A percentile compares a stretch with the other conserved stretches of the same genome.
Conservation (phyloP, 2,113 vertebrate genomes). For the Bos javanicus region DNA sequence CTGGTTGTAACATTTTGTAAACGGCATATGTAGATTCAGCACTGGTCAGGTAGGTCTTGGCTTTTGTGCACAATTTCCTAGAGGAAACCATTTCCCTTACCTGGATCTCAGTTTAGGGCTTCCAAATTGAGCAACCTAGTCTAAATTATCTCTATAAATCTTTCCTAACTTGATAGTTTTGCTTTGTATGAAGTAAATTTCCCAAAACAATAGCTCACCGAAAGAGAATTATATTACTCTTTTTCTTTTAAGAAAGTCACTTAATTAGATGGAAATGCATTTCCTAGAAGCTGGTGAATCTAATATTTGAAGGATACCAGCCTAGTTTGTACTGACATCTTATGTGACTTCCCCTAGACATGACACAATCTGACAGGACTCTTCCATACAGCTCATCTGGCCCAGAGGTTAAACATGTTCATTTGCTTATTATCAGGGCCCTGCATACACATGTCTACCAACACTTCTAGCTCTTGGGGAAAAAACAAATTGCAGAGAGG, state of each 20-base stretch:
- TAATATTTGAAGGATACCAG: conserved; percentile 39
- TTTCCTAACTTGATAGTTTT: conserved; percentile 28
- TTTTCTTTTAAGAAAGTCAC: conserved; percentile 31
- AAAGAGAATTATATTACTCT: conserved; percentile 37
- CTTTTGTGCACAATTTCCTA: neutral
- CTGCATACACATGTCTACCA: neutral
- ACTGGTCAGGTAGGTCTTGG: neutral
- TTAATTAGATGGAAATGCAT: conserved; percentile 52
- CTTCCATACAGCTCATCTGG: conserved; percentile 40
- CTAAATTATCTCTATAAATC: neutral
- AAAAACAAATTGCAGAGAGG: neutral
- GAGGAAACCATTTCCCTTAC: neutral
- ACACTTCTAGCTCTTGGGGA: neutral
- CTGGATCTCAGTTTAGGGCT: conserved; percentile 13
- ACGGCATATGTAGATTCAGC: neutral
- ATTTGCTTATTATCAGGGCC: conserved; percentile 46
- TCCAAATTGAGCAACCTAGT: conserved; percentile 1
- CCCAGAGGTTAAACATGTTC: conserved; percentile 45
- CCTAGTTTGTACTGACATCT: conserved; percentile 38
- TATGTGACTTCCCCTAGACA: neutral
- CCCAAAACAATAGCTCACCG: conserved; percentile 7
- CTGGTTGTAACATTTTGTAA: neutral
- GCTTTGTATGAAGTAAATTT: conserved; percentile 16
- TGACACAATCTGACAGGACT: conserved; percentile 31
- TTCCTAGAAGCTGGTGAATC: conserved; percentile 51